Evolutionary conservation across 2,888 invertebrate species (phyloP).

Genomic region (Sminthurinus aureus): DNA sequence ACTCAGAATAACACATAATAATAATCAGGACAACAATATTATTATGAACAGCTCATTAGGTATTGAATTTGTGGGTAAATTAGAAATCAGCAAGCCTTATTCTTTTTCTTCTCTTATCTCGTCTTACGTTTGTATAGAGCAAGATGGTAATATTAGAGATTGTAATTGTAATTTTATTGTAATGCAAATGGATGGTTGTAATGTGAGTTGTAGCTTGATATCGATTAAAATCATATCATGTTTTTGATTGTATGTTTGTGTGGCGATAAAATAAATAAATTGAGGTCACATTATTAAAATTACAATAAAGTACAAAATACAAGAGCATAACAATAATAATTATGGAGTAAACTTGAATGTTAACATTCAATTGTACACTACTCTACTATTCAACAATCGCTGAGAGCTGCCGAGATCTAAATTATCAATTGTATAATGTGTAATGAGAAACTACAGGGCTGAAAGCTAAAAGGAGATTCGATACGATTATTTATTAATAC

Average conservation of each 20-base stretch:
- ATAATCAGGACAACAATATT: too few species aligned
- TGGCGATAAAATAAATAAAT: constrained; percentile 28
- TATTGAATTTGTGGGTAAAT: constrained; percentile 13
- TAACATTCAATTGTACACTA: neutral
- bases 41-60: neutral
- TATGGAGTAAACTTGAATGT: too few species aligned
- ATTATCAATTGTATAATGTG: too few species aligned
- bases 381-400: neutral
- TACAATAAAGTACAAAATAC: neutral
- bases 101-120: neutral
- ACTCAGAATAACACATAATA: too few species aligned
- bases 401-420: too few species aligned
- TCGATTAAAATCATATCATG: neutral
- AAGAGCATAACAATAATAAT: neutral
- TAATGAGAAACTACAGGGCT: too few species aligned
- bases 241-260: neutral
- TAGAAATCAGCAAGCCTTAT: neutral
- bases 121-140: neutral
- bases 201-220: neutral
- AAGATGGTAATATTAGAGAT: neutral
- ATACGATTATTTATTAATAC: too few species aligned
- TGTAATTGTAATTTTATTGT: neutral
- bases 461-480: too few species aligned
- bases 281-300: constrained; percentile 28
- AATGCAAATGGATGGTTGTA: constrained; percentile 22